Conservation (phyloP, 2,113 vertebrate species). For the Albula glossodonta region DNA sequence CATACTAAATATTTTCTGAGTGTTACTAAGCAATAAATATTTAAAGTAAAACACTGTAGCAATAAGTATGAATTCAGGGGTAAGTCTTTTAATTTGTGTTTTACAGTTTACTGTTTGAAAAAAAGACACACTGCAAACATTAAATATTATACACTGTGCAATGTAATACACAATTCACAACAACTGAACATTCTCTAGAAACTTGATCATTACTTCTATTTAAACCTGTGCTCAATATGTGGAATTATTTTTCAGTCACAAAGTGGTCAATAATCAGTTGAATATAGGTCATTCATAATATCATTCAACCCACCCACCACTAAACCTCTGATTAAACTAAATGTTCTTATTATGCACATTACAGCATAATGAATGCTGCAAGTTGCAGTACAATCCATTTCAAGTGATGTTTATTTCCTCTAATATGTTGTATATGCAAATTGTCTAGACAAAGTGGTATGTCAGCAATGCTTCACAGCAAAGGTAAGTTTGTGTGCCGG, state of each 20-base stretch:
- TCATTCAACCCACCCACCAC: constrained; percentile 4
- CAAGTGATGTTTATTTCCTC: background rate
- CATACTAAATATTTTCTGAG: background rate
- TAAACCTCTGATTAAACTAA: background rate
- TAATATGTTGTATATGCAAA: background rate
- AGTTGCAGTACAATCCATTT: background rate
- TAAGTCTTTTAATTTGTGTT: background rate
- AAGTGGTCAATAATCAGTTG: background rate
- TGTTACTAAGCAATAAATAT: constrained; percentile 17
- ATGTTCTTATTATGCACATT: background rate
- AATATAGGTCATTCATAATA: constrained; percentile 3
- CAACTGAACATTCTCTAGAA: no score
- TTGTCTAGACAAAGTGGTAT: background rate
- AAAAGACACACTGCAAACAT: constrained; percentile 13
- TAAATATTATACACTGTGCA: background rate
- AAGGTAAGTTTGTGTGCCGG: background rate
- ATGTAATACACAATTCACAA: background rate
- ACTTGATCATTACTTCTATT: background rate
- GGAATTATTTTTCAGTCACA: background rate
- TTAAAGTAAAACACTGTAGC: background rate
- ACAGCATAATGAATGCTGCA: background rate
- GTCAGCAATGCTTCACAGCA: background rate
- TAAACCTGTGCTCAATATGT: background rate
- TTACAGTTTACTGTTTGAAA: constrained; percentile 2
- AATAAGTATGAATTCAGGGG: background rate